These are phyloP conservation scores for Phataginus tetradactyla DNA, from an alignment of 2,797 vertebrate genomes.

Conservation along the genomic window DNA sequence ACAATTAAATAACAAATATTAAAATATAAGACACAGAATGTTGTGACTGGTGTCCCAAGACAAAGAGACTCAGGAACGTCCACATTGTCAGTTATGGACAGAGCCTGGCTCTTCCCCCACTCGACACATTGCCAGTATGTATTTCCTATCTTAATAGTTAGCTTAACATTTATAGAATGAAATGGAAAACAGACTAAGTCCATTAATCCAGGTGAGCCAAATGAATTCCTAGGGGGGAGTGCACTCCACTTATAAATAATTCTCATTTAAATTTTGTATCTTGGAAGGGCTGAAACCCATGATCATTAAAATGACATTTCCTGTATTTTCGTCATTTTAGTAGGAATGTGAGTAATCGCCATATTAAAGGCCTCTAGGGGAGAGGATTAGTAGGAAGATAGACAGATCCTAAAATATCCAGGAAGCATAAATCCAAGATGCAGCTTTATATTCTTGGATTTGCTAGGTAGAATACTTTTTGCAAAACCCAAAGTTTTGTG, in stretches of 20 bases:
- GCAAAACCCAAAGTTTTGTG: neutral
- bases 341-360: conserved; percentile 69
- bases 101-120: neutral
- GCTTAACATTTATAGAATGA: conserved; percentile 17
- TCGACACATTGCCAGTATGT: neutral
- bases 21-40: neutral
- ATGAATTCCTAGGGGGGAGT: conserved; percentile 46
- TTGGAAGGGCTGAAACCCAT: conserved; percentile 60
- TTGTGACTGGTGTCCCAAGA: neutral
- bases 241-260: conserved; percentile 57
- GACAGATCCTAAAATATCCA: conserved; percentile 73
- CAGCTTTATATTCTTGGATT: conserved; percentile 68
- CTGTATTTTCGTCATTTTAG: conserved; percentile 66
- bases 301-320: conserved; percentile 70
- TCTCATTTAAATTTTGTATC: conserved; percentile 65
- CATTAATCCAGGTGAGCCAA: conserved; percentile 66
- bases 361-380: conserved; percentile 67
- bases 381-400: conserved; percentile 75
- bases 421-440: conserved; percentile 75
- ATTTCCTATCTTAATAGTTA: conserved; percentile 57
- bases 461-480: conserved; percentile 61
- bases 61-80: neutral
- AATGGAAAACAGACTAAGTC: conserved; percentile 66
- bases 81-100: neutral
- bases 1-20: neutral